Base-by-base conservation (phyloP, 2,113 vertebrate genomes). In the Formicarius rufipectus region DNA sequence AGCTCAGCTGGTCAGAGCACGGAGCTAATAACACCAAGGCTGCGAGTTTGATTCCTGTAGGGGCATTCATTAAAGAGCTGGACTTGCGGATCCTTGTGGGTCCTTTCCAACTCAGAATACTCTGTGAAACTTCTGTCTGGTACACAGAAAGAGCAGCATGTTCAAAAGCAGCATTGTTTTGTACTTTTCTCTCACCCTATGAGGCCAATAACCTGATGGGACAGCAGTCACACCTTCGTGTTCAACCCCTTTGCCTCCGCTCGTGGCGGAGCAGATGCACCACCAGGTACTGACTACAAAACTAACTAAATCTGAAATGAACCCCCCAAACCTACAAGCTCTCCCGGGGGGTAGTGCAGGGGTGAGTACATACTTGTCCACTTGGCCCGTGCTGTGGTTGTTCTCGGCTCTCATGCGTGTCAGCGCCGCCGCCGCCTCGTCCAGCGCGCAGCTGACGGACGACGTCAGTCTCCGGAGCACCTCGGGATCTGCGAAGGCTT, bases 401-500 rank as follows among this genome's bases (percentile, higher is more conserved):
- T 99, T 99, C 98, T 99, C 99, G 24, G 99, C 99, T 97, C 99
- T 99, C 99, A 99, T 99, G 4, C 99, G 98, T 1, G 99, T 99
- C 96, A 99, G 97, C 58, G 99, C 99, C 28, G 99, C 99, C 18
- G 99, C 99, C 63, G 99, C 99, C 98, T 99, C 99, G 80, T 99
- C 99, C 98, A 99, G 98, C 7, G 99, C 99, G 86, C 99, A 99
- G 97, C 99, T 99, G 96, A 99, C 99, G 27, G 99, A 99, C 35
- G 99, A 99, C 4, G 99, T 99, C 98, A 99, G 97, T 92, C 99
- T 98, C 67, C 99, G 98, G 86, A 99, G 99, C 83, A 99, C 99
- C 96, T 99, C 99, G 5, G 99, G 99, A 98, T 99, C 99, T 99
- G 99, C 99, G 98, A 99, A 99, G 98, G 99, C 99, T 99, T 99